Evolutionary conservation across 2,797 vertebrate species (phyloP).

Genomic region (Monodelphis domestica): DNA sequence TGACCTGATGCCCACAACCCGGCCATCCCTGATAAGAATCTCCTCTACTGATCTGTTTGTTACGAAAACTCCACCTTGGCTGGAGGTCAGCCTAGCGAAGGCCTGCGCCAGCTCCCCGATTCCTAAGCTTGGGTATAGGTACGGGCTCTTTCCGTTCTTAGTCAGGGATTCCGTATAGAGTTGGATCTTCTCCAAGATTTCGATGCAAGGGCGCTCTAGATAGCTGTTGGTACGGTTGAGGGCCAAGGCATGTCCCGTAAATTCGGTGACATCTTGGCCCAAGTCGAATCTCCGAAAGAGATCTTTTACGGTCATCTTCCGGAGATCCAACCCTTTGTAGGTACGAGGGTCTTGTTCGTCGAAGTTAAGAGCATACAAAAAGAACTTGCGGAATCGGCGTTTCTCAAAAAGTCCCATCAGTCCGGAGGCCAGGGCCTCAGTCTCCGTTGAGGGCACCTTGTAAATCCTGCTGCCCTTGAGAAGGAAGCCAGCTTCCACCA

Average conservation of each 20-base stretch:
- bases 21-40: conserved; percentile 90
- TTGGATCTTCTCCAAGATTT: conserved; percentile 91
- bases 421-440: conserved; percentile 90
- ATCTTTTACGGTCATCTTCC: conserved; percentile 89
- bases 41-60: conserved; percentile 93
- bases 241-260: conserved; percentile 92
- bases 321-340: conserved; percentile 90
- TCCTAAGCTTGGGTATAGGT: conserved; percentile 92
- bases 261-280: conserved; percentile 91
- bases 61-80: conserved; percentile 93
- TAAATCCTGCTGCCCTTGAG: conserved; percentile 92
- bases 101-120: conserved; percentile 92
- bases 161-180: conserved; percentile 92
- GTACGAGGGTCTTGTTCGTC: conserved; percentile 92
- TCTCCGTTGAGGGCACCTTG: conserved; percentile 93
- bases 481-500: conserved; percentile 92
- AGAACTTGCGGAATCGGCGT: conserved; percentile 90
- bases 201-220: conserved; percentile 90
- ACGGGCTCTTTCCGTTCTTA: conserved; percentile 92
- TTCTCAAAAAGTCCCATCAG: conserved; percentile 94
- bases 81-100: conserved; percentile 92
- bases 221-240: conserved; percentile 93
- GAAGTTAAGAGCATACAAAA: conserved; percentile 91
- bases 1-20: conserved; percentile 90
- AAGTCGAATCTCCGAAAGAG: conserved; percentile 93